These are phyloP conservation scores for Grus americana DNA, from an alignment of 2,113 vertebrate genomes.

Conservation along the genomic window DNA sequence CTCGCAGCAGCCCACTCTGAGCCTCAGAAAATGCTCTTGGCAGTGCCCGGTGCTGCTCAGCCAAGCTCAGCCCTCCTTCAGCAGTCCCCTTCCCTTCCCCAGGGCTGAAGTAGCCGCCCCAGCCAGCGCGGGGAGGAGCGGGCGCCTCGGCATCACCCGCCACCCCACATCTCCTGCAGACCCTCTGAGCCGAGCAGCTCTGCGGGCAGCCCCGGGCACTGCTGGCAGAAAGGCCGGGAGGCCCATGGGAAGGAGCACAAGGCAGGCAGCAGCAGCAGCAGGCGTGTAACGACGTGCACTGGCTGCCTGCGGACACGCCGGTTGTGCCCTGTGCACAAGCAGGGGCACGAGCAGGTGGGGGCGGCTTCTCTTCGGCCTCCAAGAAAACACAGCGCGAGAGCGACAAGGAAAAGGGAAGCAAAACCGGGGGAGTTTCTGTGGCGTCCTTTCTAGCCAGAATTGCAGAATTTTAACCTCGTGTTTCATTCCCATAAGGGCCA, in stretches of 20 bases:
- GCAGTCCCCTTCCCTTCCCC: background rate
- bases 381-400: background rate
- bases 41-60: background rate
- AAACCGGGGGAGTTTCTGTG: background rate
- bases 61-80: background rate
- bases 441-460: background rate
- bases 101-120: background rate
- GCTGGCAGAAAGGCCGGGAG: accelerated
- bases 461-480: accelerated
- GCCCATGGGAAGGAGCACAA: accelerated
- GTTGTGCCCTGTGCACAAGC: background rate
- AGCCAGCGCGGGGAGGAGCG: accelerated
- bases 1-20: background rate
- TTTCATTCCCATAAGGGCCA: background rate
- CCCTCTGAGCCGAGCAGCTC: accelerated
- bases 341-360: background rate
- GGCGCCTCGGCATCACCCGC: background rate
- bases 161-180: background rate
- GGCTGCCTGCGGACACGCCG: accelerated
- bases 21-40: background rate
- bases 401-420: background rate
- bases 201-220: accelerated
- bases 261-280: background rate
- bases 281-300: too few relatives aligned
- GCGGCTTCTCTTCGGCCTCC: background rate